phyloP scores from a whole-genome alignment of 1,140 invertebrate genomes.

The Hermatobates lingyangjiaoensis region DNA sequence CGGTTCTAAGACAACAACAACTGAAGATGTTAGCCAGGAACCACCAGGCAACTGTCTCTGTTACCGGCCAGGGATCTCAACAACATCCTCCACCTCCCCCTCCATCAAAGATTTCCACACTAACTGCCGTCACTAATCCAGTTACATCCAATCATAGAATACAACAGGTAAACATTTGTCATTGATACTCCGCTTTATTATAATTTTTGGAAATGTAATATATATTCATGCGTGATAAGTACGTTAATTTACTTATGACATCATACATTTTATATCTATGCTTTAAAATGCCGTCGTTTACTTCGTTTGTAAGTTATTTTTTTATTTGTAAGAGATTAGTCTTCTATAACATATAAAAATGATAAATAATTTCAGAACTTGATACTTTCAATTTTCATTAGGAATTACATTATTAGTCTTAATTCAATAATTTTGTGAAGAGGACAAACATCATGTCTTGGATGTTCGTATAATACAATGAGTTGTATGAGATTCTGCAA shows the following conservation, averaged over 20 bases:
- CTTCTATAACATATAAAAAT: too few species aligned
- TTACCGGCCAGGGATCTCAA: conserved; percentile 19
- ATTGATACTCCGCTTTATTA: not conserved
- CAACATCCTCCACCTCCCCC: conserved; percentile 17
- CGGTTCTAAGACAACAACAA: conserved; percentile 24
- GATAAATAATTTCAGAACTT: too few species aligned
- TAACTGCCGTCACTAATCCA: conserved; percentile 16
- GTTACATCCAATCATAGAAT: conserved; percentile 8
- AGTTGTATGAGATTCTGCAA: too few species aligned
- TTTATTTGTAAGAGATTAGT: not conserved
- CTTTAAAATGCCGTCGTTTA: not conserved
- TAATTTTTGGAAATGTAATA: not conserved
- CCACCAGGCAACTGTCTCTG: too few species aligned
- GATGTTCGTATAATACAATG: too few species aligned
- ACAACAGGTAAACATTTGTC: conserved; percentile 9
- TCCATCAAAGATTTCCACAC: conserved; percentile 14
- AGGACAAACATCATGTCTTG: too few species aligned
- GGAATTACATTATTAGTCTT: too few species aligned
- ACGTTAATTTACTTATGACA: conserved; percentile 7
- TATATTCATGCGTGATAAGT: not conserved
- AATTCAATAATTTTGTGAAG: too few species aligned
- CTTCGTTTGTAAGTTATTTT: not conserved
- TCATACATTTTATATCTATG: not conserved
- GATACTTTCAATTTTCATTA: too few species aligned
- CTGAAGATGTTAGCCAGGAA: too few species aligned